A percentile compares a stretch with the other conserved stretches of the same genome.
Evolutionary conservation across 35 echinoderm and acorn worm genomes (phyloP).

Genomic region (Lytechinus variegatus): DNA sequence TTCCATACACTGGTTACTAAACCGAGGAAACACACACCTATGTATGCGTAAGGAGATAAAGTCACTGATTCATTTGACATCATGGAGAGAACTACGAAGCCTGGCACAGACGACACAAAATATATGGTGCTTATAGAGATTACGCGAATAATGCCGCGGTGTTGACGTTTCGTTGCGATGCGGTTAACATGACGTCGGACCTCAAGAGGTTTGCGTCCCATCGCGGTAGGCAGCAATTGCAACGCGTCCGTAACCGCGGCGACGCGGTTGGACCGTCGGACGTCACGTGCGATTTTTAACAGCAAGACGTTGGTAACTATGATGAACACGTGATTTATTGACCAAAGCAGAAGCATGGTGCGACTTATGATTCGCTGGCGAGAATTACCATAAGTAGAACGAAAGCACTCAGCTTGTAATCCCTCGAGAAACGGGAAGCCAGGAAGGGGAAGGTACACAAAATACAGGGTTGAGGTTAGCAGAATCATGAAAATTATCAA

Average conservation of each 20-base stretch:
- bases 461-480: background rate
- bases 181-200: background rate
- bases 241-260: background rate
- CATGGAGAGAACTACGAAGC: background rate
- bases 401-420: background rate
- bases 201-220: background rate
- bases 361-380: background rate
- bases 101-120: background rate
- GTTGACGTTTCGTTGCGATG: background rate
- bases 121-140: background rate
- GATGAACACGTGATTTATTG: background rate
- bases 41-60: background rate
- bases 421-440: background rate
- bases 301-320: background rate
- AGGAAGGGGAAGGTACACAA: background rate
- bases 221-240: background rate
- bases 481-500: background rate
- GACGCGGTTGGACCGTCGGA: background rate
- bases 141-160: background rate
- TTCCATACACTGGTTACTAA: background rate
- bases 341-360: background rate
- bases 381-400: background rate
- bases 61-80: background rate
- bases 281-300: background rate
- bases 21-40: background rate